Evolutionary conservation across 2,888 invertebrate genomes (phyloP).

Genomic region (Ceramica pisi): DNA sequence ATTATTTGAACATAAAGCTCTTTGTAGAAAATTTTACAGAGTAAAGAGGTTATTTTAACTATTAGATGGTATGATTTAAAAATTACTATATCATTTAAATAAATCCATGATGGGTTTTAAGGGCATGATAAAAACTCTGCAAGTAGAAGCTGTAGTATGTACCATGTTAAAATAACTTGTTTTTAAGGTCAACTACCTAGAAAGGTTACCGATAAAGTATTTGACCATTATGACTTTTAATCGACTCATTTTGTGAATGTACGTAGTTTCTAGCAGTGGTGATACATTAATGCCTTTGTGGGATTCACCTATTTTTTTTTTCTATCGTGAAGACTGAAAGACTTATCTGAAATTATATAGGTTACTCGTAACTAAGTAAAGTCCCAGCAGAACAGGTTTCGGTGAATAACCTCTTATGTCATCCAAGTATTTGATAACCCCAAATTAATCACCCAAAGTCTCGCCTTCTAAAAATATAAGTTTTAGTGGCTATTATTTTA

Average conservation of each 20-base stretch:
- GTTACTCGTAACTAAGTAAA: neutral
- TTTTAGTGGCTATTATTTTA: no score
- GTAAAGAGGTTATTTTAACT: conserved; percentile 9
- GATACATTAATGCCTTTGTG: neutral
- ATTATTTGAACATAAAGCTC: conserved; percentile 59
- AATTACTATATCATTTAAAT: neutral
- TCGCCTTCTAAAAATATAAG: neutral
- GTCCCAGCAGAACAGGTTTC: conserved; percentile 19
- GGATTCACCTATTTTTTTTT: neutral
- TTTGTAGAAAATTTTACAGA: conserved; percentile 12
- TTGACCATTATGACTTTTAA: neutral
- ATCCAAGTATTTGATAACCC: conserved; percentile 15
- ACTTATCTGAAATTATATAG: conserved; percentile 5
- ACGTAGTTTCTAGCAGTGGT: neutral
- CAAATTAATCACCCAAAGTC: neutral
- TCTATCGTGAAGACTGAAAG: neutral
- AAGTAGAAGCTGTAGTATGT: neutral
- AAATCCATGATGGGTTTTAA: neutral
- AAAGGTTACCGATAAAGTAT: conserved; percentile 17
- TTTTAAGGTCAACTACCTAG: conserved; percentile 25
- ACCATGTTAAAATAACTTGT: conserved; percentile 21
- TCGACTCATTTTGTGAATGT: conserved; percentile 18
- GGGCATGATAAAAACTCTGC: neutral
- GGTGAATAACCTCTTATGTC: conserved; percentile 21
- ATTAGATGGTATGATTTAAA: neutral